Percentiles rank a stretch among this genome's conserved stretches.
phyloP scores from a whole-genome alignment of 1,140 invertebrate species.

The Triops cancriformis region DNA sequence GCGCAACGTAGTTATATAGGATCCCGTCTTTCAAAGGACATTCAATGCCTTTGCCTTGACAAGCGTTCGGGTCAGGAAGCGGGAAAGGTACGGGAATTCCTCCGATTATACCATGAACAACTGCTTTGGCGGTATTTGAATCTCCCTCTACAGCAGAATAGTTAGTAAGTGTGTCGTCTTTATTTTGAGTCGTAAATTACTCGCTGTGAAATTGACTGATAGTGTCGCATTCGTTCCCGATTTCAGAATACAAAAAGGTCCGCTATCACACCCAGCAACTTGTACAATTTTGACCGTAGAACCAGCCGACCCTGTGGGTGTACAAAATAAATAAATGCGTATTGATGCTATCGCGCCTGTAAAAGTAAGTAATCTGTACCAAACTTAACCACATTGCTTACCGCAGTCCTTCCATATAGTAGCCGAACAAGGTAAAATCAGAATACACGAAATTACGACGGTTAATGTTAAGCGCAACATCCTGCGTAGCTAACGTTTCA shows the following conservation, averaged over 20 bases:
- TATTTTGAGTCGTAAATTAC: constrained; percentile 19
- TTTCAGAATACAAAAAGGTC: constrained; percentile 21
- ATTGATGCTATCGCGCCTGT: neutral
- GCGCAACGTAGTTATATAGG: constrained; percentile 50
- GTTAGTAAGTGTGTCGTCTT: neutral
- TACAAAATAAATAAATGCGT: neutral
- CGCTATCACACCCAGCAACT: constrained; percentile 25
- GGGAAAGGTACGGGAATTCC: constrained; percentile 60
- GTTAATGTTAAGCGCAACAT: no score
- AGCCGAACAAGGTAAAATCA: no score
- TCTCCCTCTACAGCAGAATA: constrained; percentile 41
- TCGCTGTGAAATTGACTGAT: constrained; percentile 23
- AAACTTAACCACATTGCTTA: no score
- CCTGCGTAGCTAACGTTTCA: no score
- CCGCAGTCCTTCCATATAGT: no score
- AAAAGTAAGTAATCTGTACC: neutral
- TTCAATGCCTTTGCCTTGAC: constrained; percentile 49
- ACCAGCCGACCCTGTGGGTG: neutral
- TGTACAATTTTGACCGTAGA: neutral
- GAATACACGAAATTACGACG: no score
- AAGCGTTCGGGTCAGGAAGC: constrained; percentile 56
- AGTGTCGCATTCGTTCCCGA: constrained; percentile 25
- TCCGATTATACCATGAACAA: constrained; percentile 59
- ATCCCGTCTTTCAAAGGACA: constrained; percentile 55
- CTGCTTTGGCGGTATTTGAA: constrained; percentile 44